A percentile compares a stretch with the other conserved stretches of the same genome.
These are phyloP conservation scores for Lordiphosa stackelbergi DNA, from an alignment of 1,140 invertebrate genomes.

Conservation along the genomic window DNA sequence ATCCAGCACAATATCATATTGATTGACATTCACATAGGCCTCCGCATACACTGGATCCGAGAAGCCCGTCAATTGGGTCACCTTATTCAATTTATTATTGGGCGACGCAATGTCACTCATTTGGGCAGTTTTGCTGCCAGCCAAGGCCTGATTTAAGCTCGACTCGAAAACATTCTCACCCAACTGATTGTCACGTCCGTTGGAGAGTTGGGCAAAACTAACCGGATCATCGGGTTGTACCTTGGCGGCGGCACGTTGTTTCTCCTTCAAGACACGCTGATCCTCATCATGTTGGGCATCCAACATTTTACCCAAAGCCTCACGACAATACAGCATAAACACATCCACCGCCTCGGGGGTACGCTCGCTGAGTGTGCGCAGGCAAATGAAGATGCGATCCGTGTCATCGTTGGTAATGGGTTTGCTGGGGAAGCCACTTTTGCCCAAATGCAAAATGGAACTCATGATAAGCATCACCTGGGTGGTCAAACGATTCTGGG, in stretches of 20 bases:
- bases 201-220: slow-evolving; percentile 89
- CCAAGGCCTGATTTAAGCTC: slow-evolving; percentile 93
- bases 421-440: slow-evolving; percentile 84
- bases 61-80: slow-evolving; percentile 99
- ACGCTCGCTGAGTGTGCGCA: slow-evolving; percentile 87
- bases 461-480: slow-evolving; percentile 94
- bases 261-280: slow-evolving; percentile 78
- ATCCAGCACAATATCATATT: slow-evolving; percentile 98
- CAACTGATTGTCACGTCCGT: slow-evolving; percentile 84
- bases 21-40: slow-evolving; percentile 99
- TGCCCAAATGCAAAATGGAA: slow-evolving; percentile 90
- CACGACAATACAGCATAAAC: slow-evolving; percentile 87
- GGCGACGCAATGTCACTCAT: slow-evolving; percentile 78
- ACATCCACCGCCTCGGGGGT: slow-evolving; percentile 85
- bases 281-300: slow-evolving; percentile 84
- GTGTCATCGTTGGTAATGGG: slow-evolving; percentile 96
- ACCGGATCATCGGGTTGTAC: slow-evolving; percentile 94
- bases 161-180: slow-evolving; percentile 97
- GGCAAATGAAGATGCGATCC: slow-evolving; percentile 92
- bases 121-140: slow-evolving; percentile 79
- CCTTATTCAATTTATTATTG: slow-evolving; percentile 87
- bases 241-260: slow-evolving; percentile 84
- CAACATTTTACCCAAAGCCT: slow-evolving; percentile 91
- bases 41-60: slow-evolving; percentile 99
- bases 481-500: slow-evolving; percentile 84